These are phyloP conservation scores for Dendrolimus pini DNA, from an alignment of 2,888 invertebrate species.

Conservation along the genomic window DNA sequence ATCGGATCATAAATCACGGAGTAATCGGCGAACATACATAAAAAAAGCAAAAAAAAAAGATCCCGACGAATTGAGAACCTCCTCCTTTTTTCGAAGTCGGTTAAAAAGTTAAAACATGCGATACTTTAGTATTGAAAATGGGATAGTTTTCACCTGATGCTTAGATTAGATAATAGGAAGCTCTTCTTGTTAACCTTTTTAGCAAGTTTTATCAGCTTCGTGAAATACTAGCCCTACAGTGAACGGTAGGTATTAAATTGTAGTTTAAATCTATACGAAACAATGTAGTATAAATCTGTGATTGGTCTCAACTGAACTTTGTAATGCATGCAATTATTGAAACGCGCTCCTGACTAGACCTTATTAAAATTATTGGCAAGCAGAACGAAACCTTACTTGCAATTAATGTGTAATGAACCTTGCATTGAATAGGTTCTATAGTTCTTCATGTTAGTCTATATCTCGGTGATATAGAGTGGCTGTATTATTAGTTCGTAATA, in stretches of 20 bases:
- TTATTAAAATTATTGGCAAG: conserved; percentile 11
- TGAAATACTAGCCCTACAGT: conserved; percentile 4
- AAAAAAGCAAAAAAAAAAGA: too few relatives aligned
- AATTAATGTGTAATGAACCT: neutral
- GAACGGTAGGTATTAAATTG: conserved; percentile 33
- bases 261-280: conserved; percentile 45
- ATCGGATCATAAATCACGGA: too few relatives aligned
- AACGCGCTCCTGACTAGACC: conserved; percentile 32
- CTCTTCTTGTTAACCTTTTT: too few relatives aligned
- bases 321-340: conserved; percentile 36
- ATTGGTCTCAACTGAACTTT: conserved; percentile 51
- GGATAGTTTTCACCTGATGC: too few relatives aligned
- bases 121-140: too few relatives aligned
- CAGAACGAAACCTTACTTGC: neutral
- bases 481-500: neutral
- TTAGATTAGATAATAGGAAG: too few relatives aligned
- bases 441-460: neutral
- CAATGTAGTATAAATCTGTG: conserved; percentile 47
- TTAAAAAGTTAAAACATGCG: too few relatives aligned
- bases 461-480: neutral
- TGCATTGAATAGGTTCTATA: neutral
- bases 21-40: too few relatives aligned
- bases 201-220: too few relatives aligned
- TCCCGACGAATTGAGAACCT: too few relatives aligned
- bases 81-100: too few relatives aligned